phyloP scores from a whole-genome alignment of 2,113 vertebrate genomes.

The Coryphaenoides rupestris region DNA sequence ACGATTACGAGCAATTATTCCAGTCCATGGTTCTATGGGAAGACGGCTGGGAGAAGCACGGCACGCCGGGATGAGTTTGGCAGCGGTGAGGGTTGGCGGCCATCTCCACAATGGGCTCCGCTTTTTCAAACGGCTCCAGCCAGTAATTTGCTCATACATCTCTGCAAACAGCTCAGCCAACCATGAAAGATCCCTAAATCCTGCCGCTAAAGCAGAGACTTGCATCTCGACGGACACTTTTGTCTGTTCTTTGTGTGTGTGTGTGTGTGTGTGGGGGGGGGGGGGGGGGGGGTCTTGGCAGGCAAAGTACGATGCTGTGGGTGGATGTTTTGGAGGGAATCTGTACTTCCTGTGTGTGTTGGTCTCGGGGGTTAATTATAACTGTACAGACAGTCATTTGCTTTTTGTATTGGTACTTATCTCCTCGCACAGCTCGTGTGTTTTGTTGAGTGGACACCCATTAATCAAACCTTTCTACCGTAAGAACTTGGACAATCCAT shows the following conservation, averaged over 20 bases:
- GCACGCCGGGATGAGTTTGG: constrained; percentile 43
- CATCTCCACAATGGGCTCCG: constrained; percentile 47
- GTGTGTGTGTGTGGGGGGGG: constrained; percentile 9
- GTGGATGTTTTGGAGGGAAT: constrained; percentile 25
- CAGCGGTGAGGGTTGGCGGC: constrained; percentile 44
- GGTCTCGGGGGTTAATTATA: constrained; percentile 82
- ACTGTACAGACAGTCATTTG: constrained; percentile 78
- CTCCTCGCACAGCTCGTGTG: constrained; percentile 82
- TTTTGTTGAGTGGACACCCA: constrained; percentile 77
- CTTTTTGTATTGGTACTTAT: constrained; percentile 82
- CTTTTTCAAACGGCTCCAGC: constrained; percentile 51
- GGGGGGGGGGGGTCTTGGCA: background rate
- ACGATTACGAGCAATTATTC: constrained; percentile 48
- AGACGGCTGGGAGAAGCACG: constrained; percentile 43
- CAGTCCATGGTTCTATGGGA: constrained; percentile 44
- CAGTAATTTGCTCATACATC: constrained; percentile 62
- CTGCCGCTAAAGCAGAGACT: constrained; percentile 47
- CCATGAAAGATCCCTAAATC: constrained; percentile 52
- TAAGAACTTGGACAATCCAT: constrained; percentile 83
- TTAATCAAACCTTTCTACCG: constrained; percentile 87
- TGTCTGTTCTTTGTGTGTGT: constrained; percentile 36
- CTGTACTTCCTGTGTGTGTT: constrained; percentile 44
- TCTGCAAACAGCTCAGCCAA: constrained; percentile 51
- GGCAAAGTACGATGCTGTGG: constrained; percentile 5
- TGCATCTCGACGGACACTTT: constrained; percentile 24